Evolutionary conservation across 2,113 vertebrate species (phyloP), one percentile per base, ranked within the genome.

Genomic region (Grallaria varia): DNA sequence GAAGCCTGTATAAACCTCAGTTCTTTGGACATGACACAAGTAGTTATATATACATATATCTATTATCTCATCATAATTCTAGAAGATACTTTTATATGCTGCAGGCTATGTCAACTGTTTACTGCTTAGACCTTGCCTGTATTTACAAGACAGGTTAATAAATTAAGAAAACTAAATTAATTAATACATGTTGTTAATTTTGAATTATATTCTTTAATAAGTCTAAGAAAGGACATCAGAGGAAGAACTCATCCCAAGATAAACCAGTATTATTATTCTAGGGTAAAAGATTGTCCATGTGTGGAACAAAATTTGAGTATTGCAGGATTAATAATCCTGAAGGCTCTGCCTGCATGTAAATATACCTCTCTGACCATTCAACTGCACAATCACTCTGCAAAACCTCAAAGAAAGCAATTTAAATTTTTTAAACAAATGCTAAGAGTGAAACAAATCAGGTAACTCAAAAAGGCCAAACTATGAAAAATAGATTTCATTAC

Each of bases 401-500:
- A 94, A 68, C 14, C 72, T 84, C 55, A 80, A n/a, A 94, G 30
- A 85, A 90, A 91, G 49, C 31, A 66, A 79, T 55, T 68, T 45
- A 30, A 56, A 37, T 0, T 14, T 50, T 79, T 60, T 44, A 56
- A 90, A 88, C 59, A 47, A 87, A 81, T 49, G 52, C 35, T n/a
- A 58, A 80, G 71, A 35, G 42, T 67, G 56, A 89, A 96, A 87
- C 66, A 74, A 94, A 87, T 68, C 80, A 74, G 72, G 55, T 47
- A 67, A 35, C 30, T 83, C 40, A n/a, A 80, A 87, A 87, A 91
- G 55, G 16, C 84, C 81, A 83, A 87, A 90, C 67, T 77, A 79
- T 90, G 91, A 96, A 96, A 96, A 97, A 85, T 55, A 85, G 71
- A 76, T 90, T 95, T 95, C 50, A 83, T 94, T 85, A 94, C 74